phyloP scores from a whole-genome alignment of 2,113 vertebrate genomes.

The Prionailurus viverrinus region DNA sequence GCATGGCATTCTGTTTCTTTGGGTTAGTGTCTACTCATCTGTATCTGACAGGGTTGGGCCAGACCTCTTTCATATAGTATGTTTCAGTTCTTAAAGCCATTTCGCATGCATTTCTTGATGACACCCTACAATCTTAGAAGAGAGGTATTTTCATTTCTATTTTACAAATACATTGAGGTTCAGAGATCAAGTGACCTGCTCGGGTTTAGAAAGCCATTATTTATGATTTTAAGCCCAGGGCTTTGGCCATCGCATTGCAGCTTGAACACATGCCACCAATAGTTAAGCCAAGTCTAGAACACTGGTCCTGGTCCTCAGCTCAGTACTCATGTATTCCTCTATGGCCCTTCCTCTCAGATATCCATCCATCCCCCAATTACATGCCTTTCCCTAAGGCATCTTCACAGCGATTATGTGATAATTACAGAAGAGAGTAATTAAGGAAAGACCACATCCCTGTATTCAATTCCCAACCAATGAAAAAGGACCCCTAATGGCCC shows the following conservation, averaged over 20 bases:
- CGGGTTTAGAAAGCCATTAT: not conserved
- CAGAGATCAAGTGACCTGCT: not conserved
- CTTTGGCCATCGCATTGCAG: not conserved
- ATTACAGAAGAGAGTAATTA: slow-evolving; percentile 59
- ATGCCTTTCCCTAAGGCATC: slow-evolving; percentile 27
- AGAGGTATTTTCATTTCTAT: not conserved
- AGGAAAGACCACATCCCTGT: not conserved
- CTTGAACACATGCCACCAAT: not conserved
- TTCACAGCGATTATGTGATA: slow-evolving; percentile 51
- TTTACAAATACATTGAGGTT: not conserved
- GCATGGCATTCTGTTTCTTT: not conserved
- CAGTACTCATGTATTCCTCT: not conserved
- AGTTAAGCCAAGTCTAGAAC: not conserved
- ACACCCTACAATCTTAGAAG: not conserved
- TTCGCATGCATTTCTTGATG: not conserved
- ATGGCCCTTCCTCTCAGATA: not conserved
- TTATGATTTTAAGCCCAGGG: not conserved
- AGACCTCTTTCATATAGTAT: not conserved
- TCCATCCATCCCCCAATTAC: not conserved
- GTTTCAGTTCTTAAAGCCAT: not conserved
- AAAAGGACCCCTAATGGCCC: not conserved
- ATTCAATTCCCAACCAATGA: not conserved
- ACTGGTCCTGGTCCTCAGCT: not conserved
- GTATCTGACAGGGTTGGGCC: not conserved
- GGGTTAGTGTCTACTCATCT: not conserved